Evolutionary conservation across 1,140 invertebrate species (phyloP).

Genomic region (Ostrea edulis): DNA sequence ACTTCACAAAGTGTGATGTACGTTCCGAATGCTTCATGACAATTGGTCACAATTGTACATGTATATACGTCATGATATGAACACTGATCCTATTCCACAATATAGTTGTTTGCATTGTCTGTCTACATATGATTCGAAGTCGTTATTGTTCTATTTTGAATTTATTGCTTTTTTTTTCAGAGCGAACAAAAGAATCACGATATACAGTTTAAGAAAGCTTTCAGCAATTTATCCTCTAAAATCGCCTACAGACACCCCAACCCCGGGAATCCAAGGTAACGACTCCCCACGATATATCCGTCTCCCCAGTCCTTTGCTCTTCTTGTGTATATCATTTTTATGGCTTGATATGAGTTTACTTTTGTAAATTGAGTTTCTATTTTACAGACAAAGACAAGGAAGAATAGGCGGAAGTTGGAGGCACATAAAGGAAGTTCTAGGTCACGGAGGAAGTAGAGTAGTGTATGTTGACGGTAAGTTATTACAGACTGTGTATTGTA

Average conservation of each 20-base stretch:
- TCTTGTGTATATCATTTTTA: neutral
- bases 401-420: slow-evolving; percentile 68
- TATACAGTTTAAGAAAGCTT: slow-evolving; percentile 56
- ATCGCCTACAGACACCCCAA: slow-evolving; percentile 68
- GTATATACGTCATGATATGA: too few species aligned
- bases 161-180: slow-evolving; percentile 21
- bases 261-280: slow-evolving; percentile 64
- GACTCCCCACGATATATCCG: too few species aligned
- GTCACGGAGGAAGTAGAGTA: slow-evolving; percentile 61
- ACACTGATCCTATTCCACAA: too few species aligned
- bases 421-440: slow-evolving; percentile 68
- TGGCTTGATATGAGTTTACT: neutral
- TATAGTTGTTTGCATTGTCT: too few species aligned
- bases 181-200: slow-evolving; percentile 50
- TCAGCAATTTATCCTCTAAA: slow-evolving; percentile 59
- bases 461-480: slow-evolving; percentile 62
- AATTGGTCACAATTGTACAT: too few species aligned
- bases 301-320: too few species aligned
- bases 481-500: too few species aligned
- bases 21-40: too few species aligned
- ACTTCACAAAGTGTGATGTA: too few species aligned
- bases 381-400: slow-evolving; percentile 62
- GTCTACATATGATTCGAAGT: too few species aligned
- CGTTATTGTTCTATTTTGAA: too few species aligned
- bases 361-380: neutral